Conservation (phyloP, 1,140 invertebrate genomes). For the Drosophila cardini region DNA sequence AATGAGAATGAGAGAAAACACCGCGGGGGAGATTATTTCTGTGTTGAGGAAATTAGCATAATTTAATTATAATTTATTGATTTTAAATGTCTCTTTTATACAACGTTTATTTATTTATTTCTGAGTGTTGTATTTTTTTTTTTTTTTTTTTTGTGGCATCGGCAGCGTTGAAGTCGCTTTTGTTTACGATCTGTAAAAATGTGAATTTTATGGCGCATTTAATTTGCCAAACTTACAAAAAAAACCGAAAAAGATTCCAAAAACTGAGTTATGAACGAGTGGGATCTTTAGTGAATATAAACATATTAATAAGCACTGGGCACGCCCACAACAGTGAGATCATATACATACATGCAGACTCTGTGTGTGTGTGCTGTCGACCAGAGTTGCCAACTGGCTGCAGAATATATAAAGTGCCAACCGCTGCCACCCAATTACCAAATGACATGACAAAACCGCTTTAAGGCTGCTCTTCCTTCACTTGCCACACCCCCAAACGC, state of each 20-base stretch:
- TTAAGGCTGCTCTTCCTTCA: slow-evolving; percentile 54
- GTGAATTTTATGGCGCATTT: slow-evolving; percentile 73
- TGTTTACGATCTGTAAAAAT: slow-evolving; percentile 83
- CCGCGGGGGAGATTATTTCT: slow-evolving; percentile 52
- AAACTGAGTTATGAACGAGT: slow-evolving; percentile 49
- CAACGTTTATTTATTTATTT: slow-evolving; percentile 4
- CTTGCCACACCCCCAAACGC: neutral
- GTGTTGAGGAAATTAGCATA: slow-evolving; percentile 69
- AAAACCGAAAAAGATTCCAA: slow-evolving; percentile 11
- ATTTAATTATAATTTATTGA: slow-evolving; percentile 84
- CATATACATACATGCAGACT: slow-evolving; percentile 41
- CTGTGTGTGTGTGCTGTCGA: slow-evolving; percentile 8
- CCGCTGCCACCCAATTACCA: slow-evolving; percentile 84
- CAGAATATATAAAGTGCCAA: slow-evolving; percentile 83
- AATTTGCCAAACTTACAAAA: slow-evolving; percentile 59
- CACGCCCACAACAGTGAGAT: slow-evolving; percentile 47
- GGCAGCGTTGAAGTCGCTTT: slow-evolving; percentile 76
- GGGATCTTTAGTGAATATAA: slow-evolving; percentile 21
- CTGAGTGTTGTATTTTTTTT: no score
- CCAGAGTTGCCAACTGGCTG: slow-evolving; percentile 63
- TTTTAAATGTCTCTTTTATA: slow-evolving; percentile 74
- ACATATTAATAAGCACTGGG: slow-evolving; percentile 9
- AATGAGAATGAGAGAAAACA: slow-evolving; percentile 64
- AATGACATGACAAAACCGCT: slow-evolving; percentile 85
- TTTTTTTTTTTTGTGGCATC: slow-evolving; percentile 36